Evolutionary conservation across 2,113 vertebrate genomes (phyloP).

Genomic region (Dissostichus mawsoni): DNA sequence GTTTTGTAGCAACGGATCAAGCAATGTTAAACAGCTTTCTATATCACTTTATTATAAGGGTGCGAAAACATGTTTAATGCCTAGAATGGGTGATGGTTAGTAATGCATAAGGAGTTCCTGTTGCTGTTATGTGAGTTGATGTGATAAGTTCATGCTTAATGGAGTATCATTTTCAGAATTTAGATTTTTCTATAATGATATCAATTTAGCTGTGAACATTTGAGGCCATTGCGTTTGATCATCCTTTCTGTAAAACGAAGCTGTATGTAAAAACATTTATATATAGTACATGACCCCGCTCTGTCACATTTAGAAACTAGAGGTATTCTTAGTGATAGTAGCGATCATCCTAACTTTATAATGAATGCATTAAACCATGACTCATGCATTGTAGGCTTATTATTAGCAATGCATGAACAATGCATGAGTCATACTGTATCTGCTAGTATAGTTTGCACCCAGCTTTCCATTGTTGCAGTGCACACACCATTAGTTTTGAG

Average conservation of each 20-base stretch:
- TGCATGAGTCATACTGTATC: no score
- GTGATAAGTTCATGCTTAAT: neutral
- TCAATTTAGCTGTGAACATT: neutral
- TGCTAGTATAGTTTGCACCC: neutral
- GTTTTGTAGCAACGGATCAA: neutral
- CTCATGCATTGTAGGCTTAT: neutral
- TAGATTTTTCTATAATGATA: no score
- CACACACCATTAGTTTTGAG: neutral
- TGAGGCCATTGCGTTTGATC: neutral
- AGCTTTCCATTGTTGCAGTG: neutral
- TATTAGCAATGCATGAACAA: neutral
- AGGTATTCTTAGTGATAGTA: neutral
- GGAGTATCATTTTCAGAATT: neutral
- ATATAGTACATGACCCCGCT: neutral
- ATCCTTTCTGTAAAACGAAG: neutral
- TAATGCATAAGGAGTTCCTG: neutral
- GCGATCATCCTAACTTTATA: neutral
- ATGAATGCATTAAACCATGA: neutral
- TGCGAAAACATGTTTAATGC: neutral
- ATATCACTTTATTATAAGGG: neutral
- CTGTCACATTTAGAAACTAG: neutral
- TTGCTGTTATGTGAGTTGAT: neutral
- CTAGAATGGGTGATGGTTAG: neutral
- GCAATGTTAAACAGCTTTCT: neutral
- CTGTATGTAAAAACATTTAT: neutral